phyloP scores from a whole-genome alignment of 1,140 invertebrate genomes.

The Cotesia glomerata region DNA sequence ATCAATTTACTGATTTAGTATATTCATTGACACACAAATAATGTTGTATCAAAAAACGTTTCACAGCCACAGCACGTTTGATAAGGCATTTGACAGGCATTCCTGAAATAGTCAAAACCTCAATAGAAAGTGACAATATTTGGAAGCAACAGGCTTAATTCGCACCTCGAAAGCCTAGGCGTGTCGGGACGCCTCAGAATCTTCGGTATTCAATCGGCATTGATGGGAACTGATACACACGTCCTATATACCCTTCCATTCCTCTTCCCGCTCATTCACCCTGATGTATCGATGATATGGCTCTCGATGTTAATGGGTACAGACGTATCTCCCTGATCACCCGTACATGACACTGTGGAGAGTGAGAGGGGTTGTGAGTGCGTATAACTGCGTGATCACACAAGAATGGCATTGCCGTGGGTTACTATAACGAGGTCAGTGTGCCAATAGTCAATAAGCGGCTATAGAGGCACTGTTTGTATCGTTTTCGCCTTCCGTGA shows the following conservation, averaged over 20 bases:
- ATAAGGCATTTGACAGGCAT: constrained; percentile 1
- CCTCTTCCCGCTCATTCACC: not conserved
- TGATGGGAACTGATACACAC: constrained; percentile 34
- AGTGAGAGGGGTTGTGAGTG: constrained; percentile 21
- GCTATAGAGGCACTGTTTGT: not conserved
- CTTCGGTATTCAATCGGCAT: constrained; percentile 56
- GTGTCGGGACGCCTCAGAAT: constrained; percentile 54
- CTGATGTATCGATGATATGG: not conserved
- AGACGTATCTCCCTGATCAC: constrained; percentile 1
- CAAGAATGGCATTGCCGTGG: constrained; percentile 37
- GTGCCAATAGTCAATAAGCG: constrained; percentile 40
- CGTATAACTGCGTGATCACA: constrained; percentile 25
- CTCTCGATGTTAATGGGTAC: not conserved
- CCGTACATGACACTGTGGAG: not conserved
- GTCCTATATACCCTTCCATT: not conserved
- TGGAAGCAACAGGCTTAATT: constrained; percentile 50
- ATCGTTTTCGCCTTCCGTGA: constrained; percentile 21
- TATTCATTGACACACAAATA: not conserved
- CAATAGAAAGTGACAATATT: constrained; percentile 26
- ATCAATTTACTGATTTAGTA: not conserved
- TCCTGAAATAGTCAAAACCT: constrained; percentile 11
- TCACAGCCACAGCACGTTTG: not conserved
- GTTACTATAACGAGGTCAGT: constrained; percentile 46
- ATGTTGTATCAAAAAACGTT: not conserved
- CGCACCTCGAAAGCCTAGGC: constrained; percentile 14